These are phyloP conservation scores for Glaucidium brasilianum DNA, from an alignment of 2,113 vertebrate genomes.

Conservation along the genomic window DNA sequence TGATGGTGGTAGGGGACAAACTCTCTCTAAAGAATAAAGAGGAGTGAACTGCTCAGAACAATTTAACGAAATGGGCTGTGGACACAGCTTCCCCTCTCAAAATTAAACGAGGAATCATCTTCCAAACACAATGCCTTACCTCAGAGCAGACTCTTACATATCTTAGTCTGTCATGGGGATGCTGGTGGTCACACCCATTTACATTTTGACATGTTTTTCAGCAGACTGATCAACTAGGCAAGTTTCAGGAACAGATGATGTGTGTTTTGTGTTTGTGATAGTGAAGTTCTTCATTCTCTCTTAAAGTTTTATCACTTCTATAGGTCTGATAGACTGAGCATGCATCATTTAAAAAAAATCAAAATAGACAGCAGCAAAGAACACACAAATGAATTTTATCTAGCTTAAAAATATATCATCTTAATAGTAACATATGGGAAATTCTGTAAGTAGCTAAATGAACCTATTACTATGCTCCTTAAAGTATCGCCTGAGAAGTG, in stretches of 20 bases:
- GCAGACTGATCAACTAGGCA: background rate
- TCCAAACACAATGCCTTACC: background rate
- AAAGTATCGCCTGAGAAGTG: background rate
- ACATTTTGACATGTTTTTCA: background rate
- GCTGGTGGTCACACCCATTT: fast-evolving
- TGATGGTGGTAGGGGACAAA: background rate
- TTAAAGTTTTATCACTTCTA: background rate
- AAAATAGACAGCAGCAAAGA: background rate
- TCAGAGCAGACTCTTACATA: background rate
- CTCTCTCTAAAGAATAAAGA: background rate
- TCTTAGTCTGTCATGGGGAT: background rate
- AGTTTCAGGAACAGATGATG: background rate
- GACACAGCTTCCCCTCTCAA: background rate
- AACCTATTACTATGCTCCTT: background rate
- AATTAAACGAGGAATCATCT: background rate
- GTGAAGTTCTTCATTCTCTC: background rate
- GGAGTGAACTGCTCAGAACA: background rate
- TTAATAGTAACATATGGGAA: background rate
- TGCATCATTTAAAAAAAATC: background rate
- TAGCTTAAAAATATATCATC: background rate
- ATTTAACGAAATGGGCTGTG: background rate
- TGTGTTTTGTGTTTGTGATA: background rate
- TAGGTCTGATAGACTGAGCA: background rate
- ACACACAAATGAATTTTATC: background rate
- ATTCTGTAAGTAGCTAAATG: background rate